Evolutionary conservation across 2,888 invertebrate species (phyloP), one percentile per base, ranked within the genome.

Genomic region (Lycaena phlaeas): DNA sequence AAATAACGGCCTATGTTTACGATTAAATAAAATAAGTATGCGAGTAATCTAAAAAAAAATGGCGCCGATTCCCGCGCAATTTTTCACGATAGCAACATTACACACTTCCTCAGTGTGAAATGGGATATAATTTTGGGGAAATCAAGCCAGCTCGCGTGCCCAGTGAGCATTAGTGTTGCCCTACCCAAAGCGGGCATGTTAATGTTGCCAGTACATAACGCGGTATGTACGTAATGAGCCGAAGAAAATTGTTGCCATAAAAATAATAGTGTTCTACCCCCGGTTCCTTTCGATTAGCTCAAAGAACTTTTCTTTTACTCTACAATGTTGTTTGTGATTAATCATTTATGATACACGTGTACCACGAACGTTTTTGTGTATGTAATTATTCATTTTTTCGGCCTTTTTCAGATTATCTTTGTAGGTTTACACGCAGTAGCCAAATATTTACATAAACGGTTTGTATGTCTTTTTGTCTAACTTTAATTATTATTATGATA

Each of bases 221-320:
- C 68, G 68, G 75, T 77, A 69, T 74, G 77, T 76, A 77, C 72
- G 78, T 82, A 84, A 84, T 84, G 82, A 84, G 75, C 78, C 76
- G 68, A 66, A 73, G 78, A 78, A 81, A 84, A 84, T 82, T 81
- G 82, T 78, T 77, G 79, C 84, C 70, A 81, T 84, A 82, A 84
- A 84, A 82, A 79, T 82, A 82, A 81, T 79, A 73, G 77, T 70
- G 70, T 76, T 79, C 71, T 68, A 65, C 68, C 71, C 64, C 63
- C 43, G 38, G 42, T 42, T 51, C 45, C 51, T 50, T 36, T 49
- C 51, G 52, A 52, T 51, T 51, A 51, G 46, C 42, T n/a, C n/a
- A n/a, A n/a, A n/a, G n/a, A n/a, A n/a, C n/a, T n/a, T 43, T 17
- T 22, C 22, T 9, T 5, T 22, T 2, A 9, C 22, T 22, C 7